Evolutionary conservation across 1,140 invertebrate species (phyloP), one percentile per base, ranked within the genome.

Genomic region (Heliconius congener): DNA sequence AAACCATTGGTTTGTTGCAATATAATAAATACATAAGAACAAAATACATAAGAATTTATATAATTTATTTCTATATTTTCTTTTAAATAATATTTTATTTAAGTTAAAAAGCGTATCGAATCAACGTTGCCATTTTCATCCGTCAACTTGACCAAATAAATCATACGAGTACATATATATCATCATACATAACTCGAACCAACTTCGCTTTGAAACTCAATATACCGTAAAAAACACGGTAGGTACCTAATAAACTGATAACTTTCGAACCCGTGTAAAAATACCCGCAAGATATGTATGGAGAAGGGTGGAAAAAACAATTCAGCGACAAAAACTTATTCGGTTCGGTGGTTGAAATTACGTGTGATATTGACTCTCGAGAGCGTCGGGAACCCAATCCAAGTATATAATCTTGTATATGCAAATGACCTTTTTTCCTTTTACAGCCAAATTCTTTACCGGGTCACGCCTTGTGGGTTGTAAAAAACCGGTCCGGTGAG

Each of bases 361-460:
- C 87, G 83, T 88, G 87, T 88, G 86, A 90, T 90, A 91, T 90
- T 86, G 89, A 89, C 85, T 92, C 87, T 83, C 84, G 80, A 82
- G 83, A 83, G 81, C 82, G 77, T 75, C 75, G 74, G 57, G 82
- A 82, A 81, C 86, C 86, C 84, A 87, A 91, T 89, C 85, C 85
- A 87, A 89, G 86, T 91, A 89, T 88, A 90, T 91, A 90, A 91
- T 90, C 89, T 86, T 90, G 88, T 91, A 87, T 91, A 91, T 92
- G 89, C 84, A 92, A 91, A 92, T 91, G 82, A 86, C 83, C 85
- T 86, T 86, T 30, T 87, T 88, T 86, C 84, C 89, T 82, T 87
- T 86, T 87, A 85, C 87, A 87, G 86, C 80, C 85, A 84, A 90
- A 91, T 89, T 89, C 89, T 81, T 88, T 88, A 85, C 85, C 84